These are phyloP conservation scores for Reticulitermes speratus DNA, from an alignment of 1,140 invertebrate genomes.

Conservation along the genomic window DNA sequence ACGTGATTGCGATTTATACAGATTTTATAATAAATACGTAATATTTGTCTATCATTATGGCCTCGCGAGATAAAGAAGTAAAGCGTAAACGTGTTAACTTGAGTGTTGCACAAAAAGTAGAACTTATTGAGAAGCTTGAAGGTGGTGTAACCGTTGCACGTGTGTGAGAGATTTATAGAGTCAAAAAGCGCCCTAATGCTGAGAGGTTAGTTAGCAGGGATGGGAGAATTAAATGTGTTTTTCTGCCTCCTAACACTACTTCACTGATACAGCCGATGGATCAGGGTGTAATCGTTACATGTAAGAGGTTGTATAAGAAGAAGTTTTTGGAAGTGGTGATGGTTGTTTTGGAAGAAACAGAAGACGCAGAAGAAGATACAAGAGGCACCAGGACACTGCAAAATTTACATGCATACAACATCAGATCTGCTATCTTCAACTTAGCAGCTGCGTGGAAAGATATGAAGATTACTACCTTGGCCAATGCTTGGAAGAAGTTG, in stretches of 20 bases:
- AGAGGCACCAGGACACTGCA: conserved; percentile 26
- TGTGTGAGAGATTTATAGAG: no score
- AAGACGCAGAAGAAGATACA: conserved; percentile 12
- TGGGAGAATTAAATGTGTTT: not conserved
- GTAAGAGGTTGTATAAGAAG: conserved; percentile 13
- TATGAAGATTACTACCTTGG: not conserved
- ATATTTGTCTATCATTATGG: no score
- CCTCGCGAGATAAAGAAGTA: no score
- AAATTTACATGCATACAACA: not conserved
- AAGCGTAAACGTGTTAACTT: no score
- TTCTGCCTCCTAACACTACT: conserved; percentile 1
- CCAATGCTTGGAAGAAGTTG: not conserved
- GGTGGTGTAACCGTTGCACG: no score
- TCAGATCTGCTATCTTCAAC: conserved; percentile 18
- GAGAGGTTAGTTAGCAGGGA: not conserved
- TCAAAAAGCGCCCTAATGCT: no score
- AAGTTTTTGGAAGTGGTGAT: conserved; percentile 10
- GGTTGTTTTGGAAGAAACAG: conserved; percentile 14
- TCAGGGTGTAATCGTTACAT: conserved; percentile 17
- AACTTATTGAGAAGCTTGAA: no score
- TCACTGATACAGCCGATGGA: no score
- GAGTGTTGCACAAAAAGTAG: no score
- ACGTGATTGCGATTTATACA: no score
- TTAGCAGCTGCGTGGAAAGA: conserved; percentile 1
- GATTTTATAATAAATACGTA: no score